A percentile compares a stretch with the other conserved stretches of the same genome.
Evolutionary conservation across 1,140 invertebrate genomes (phyloP).

Genomic region (Notospermus geniculatus): DNA sequence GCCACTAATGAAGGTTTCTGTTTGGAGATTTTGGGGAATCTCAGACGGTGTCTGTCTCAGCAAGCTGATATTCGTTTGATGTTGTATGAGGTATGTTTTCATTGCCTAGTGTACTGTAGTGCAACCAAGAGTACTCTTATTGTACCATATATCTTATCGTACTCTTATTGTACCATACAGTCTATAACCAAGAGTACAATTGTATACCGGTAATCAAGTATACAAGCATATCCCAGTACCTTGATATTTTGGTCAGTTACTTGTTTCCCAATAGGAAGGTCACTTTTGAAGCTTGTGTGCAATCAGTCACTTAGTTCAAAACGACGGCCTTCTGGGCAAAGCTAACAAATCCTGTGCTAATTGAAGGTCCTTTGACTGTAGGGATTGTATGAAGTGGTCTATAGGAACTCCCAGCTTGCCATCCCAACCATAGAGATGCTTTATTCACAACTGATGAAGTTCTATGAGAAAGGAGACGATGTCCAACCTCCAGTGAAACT

Average conservation of each 20-base stretch:
- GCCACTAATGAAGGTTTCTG: conserved; percentile 54
- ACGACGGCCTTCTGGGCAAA: too few species aligned
- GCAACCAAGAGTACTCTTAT: too few species aligned
- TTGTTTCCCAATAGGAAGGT: too few species aligned
- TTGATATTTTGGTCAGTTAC: too few species aligned
- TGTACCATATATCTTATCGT: too few species aligned
- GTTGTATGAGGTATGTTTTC: conserved; percentile 50
- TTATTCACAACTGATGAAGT: conserved; percentile 37
- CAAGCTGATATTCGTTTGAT: conserved; percentile 54
- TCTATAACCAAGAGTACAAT: too few species aligned
- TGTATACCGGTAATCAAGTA: too few species aligned
- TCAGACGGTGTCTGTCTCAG: conserved; percentile 54
- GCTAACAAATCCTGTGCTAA: too few species aligned
- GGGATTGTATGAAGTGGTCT: conserved; percentile 50
- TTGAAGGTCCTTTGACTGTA: conserved; percentile 28
- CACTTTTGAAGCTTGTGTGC: too few species aligned
- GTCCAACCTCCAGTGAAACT: conserved; percentile 45
- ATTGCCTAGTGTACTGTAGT: not conserved
- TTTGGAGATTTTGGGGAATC: conserved; percentile 55
- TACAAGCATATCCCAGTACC: too few species aligned
- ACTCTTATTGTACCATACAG: too few species aligned
- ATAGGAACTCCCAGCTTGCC: conserved; percentile 47
- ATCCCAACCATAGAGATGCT: conserved; percentile 48
- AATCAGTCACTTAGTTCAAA: too few species aligned
- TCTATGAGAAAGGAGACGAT: conserved; percentile 43